Evolutionary conservation across 2,113 vertebrate species (phyloP).

Genomic region (Caranx melampygus): DNA sequence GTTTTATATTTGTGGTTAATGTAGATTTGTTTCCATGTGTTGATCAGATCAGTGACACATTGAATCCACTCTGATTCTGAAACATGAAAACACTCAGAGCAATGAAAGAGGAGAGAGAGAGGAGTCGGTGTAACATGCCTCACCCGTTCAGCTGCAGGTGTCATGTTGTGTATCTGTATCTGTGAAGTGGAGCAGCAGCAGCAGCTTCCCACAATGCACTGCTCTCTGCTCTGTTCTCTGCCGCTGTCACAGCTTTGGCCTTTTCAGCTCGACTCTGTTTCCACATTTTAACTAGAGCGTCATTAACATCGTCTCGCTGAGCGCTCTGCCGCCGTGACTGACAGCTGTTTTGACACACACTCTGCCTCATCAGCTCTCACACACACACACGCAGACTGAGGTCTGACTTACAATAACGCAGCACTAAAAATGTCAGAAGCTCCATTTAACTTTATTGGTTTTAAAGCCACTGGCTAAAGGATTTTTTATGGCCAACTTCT

Average conservation of each 20-base stretch:
- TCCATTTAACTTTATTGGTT: slow-evolving; percentile 76
- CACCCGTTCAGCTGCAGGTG: not conserved
- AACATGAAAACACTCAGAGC: not conserved
- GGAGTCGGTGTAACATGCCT: not conserved
- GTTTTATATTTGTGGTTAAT: not conserved
- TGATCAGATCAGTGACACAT: not conserved
- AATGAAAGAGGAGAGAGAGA: not conserved
- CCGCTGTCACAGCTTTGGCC: slow-evolving; percentile 73
- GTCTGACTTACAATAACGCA: slow-evolving; percentile 63
- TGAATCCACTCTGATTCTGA: not conserved
- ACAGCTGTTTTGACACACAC: slow-evolving; percentile 68
- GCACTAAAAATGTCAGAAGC: slow-evolving; percentile 72
- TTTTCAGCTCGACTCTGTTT: slow-evolving; percentile 69
- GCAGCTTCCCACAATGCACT: slow-evolving; percentile 24
- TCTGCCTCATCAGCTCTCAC: slow-evolving; percentile 5
- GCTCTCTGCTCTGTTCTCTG: slow-evolving; percentile 5
- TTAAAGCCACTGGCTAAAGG: slow-evolving; percentile 67
- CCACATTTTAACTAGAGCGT: slow-evolving; percentile 66
- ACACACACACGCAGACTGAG: slow-evolving; percentile 24
- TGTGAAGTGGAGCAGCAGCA: not conserved
- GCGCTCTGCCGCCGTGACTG: slow-evolving; percentile 61
- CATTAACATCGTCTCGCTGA: slow-evolving; percentile 53
- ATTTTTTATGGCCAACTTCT: slow-evolving; percentile 69
- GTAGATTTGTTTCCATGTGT: not conserved
- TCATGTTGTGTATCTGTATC: slow-evolving; percentile 11